Percentiles rank a stretch among this genome's conserved stretches.
These are phyloP conservation scores for Keiferia lycopersicella DNA, from an alignment of 2,888 invertebrate genomes.

Conservation along the genomic window DNA sequence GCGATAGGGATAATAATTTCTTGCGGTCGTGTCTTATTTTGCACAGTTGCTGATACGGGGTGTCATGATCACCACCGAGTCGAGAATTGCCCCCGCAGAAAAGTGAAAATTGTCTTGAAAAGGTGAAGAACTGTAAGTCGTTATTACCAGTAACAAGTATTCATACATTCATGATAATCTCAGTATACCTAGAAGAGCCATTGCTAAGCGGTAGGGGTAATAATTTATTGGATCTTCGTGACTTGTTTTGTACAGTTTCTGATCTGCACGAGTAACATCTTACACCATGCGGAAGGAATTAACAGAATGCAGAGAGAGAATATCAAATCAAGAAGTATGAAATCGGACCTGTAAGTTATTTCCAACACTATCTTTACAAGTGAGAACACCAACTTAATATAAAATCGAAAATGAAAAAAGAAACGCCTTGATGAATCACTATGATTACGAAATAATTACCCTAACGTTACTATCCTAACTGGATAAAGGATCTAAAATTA, in stretches of 20 bases:
- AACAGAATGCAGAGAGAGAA: not conserved
- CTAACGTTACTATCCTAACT: not conserved
- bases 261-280: not conserved
- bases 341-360: not conserved
- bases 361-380: not conserved
- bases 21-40: no score
- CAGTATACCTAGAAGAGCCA: no score
- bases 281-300: not conserved
- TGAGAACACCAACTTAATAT: not conserved
- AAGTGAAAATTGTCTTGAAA: not conserved
- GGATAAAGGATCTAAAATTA: not conserved
- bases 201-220: not conserved
- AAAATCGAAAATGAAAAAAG: no score
- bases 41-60: no score
- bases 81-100: not conserved
- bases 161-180: no score
- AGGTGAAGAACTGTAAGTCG: not conserved
- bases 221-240: constrained; percentile 7
- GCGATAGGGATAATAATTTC: no score
- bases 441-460: no score
- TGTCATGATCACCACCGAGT: not conserved
- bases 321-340: not conserved
- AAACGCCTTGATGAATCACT: no score
- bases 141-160: no score
- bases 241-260: constrained; percentile 6